Evolutionary conservation across 2,113 vertebrate genomes (phyloP).

Genomic region (Proteles cristata): DNA sequence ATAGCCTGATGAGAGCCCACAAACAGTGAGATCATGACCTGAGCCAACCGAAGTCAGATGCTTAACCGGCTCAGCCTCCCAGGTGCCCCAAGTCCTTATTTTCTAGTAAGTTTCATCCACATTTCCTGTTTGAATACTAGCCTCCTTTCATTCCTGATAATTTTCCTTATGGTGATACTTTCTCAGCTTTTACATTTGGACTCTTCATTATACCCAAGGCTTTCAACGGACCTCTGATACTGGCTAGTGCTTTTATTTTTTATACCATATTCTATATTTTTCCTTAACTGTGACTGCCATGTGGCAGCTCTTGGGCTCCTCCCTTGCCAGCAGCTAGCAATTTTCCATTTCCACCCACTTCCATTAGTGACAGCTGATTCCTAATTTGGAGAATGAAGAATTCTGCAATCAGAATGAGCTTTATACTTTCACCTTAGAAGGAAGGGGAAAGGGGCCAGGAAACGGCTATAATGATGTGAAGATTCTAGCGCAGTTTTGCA

Average conservation of each 20-base stretch:
- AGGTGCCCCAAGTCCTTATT: neutral
- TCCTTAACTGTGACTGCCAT: neutral
- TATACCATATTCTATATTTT: neutral
- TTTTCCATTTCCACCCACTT: conserved; percentile 21
- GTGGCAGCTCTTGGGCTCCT: neutral
- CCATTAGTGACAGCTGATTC: conserved; percentile 29
- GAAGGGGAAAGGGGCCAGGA: neutral
- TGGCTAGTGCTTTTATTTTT: neutral
- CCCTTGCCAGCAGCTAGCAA: neutral
- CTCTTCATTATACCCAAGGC: neutral
- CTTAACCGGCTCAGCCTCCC: too few species aligned
- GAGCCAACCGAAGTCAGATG: too few species aligned
- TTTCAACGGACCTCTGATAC: neutral
- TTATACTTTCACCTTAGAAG: conserved; percentile 43
- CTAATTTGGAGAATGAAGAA: conserved; percentile 58
- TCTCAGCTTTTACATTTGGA: neutral
- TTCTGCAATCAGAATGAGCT: neutral
- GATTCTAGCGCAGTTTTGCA: neutral
- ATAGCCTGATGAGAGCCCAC: too few species aligned
- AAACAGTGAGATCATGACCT: too few species aligned
- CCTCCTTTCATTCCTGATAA: neutral
- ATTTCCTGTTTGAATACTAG: neutral
- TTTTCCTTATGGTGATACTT: neutral
- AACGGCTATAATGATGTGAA: conserved; percentile 11
- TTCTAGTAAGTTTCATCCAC: neutral